Percentiles rank a stretch among this genome's conserved stretches.
These are phyloP conservation scores for Pseudonaja textilis DNA, from an alignment of 2,113 vertebrate species.

Conservation along the genomic window DNA sequence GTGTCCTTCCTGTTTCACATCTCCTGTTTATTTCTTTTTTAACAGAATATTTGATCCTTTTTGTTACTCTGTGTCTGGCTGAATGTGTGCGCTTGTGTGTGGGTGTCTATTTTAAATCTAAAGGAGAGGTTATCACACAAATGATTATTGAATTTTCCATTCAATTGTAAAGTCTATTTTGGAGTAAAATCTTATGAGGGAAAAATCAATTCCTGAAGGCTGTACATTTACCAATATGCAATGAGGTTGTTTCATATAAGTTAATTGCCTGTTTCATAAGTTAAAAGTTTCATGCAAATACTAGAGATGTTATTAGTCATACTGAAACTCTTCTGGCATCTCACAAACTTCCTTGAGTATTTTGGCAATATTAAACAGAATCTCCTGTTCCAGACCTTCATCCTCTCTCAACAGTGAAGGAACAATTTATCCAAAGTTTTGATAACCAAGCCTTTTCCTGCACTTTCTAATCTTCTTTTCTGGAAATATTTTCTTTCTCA, in stretches of 20 bases:
- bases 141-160: constrained; percentile 37
- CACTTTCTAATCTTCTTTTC: neutral
- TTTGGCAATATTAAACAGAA: neutral
- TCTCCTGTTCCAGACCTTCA: neutral
- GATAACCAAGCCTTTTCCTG: no score
- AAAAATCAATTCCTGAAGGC: neutral
- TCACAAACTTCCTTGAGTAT: neutral
- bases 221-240: constrained; percentile 8
- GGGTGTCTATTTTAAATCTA: neutral
- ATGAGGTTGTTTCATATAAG: constrained; percentile 27
- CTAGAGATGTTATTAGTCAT: neutral
- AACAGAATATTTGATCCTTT: constrained; percentile 14
- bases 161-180: constrained; percentile 23
- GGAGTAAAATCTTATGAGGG: neutral
- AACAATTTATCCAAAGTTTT: neutral
- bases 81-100: neutral
- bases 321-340: neutral
- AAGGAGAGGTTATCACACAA: constrained; percentile 24
- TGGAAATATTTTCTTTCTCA: neutral
- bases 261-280: constrained; percentile 41
- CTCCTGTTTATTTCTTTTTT: constrained; percentile 27
- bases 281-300: neutral
- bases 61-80: neutral
- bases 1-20: constrained; percentile 47
- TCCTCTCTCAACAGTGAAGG: neutral